Percentiles rank a stretch among this genome's conserved stretches.
Evolutionary conservation across 2,797 vertebrate species (phyloP).

Genomic region (Girardinus metallicus): DNA sequence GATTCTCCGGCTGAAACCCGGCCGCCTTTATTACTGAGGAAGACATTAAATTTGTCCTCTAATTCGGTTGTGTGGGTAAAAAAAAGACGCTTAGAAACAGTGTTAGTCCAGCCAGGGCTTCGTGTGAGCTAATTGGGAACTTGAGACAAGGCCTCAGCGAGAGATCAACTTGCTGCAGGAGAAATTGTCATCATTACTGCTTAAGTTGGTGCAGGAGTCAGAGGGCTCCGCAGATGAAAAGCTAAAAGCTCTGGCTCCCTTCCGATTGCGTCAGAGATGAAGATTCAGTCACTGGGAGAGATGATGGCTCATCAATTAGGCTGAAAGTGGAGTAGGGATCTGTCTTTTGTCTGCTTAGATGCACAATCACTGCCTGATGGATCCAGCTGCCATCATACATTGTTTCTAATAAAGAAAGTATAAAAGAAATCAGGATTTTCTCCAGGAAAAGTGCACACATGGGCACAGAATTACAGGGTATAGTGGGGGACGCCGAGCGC

Average conservation of each 20-base stretch:
- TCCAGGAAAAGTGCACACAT: background rate
- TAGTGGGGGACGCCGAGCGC: too few relatives aligned
- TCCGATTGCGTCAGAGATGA: conserved; percentile 27
- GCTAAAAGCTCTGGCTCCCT: conserved; percentile 42
- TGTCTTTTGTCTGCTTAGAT: conserved; percentile 16
- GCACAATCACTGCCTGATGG: conserved; percentile 2
- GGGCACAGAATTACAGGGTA: background rate
- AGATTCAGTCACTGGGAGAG: conserved; percentile 19
- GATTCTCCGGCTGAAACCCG: conserved; percentile 42
- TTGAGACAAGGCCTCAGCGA: conserved; percentile 40
- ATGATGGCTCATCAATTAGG: conserved; percentile 40
- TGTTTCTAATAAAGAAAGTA: conserved; percentile 2
- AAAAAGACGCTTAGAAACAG: conserved; percentile 27
- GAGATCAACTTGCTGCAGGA: conserved; percentile 51
- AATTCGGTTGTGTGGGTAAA: conserved; percentile 29
- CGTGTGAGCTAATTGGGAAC: conserved; percentile 60
- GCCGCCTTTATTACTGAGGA: conserved; percentile 30
- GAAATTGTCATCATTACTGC: conserved; percentile 53
- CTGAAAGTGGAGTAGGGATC: conserved; percentile 3
- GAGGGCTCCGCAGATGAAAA: conserved; percentile 37
- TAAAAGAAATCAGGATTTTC: background rate
- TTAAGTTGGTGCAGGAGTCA: conserved; percentile 50
- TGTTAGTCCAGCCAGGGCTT: conserved; percentile 27
- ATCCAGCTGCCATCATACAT: conserved; percentile 1
- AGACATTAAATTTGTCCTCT: conserved; percentile 31